Evolutionary conservation across 2,888 invertebrate genomes (phyloP).

Genomic region (Bombylius major): DNA sequence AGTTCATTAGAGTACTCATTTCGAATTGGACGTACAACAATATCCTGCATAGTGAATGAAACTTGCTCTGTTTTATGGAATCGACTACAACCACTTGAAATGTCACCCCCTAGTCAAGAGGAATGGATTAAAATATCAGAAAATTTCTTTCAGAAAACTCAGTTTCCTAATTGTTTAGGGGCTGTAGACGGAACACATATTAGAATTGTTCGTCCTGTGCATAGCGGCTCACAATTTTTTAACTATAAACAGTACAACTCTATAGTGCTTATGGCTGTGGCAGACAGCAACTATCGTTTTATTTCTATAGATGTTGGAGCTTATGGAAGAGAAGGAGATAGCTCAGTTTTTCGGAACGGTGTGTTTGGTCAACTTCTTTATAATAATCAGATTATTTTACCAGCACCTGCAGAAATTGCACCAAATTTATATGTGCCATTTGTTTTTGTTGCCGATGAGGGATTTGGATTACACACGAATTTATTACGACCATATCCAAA

Average conservation of each 20-base stretch:
- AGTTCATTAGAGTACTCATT: no score
- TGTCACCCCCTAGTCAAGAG: no score
- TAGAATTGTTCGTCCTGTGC: neutral
- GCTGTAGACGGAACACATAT: no score
- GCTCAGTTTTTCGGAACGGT: neutral
- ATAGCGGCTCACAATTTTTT: neutral
- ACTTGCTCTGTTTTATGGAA: no score
- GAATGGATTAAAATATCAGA: no score
- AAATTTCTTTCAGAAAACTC: no score
- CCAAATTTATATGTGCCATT: neutral
- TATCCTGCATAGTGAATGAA: no score
- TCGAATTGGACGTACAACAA: no score
- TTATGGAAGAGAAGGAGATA: neutral
- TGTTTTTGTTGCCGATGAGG: constrained; percentile 6
- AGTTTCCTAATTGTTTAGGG: no score
- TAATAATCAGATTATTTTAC: neutral
- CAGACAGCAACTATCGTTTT: constrained; percentile 3
- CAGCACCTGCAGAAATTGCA: neutral
- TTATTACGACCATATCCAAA: constrained; percentile 14
- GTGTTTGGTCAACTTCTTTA: neutral
- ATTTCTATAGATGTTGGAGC: constrained; percentile 5
- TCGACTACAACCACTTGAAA: no score
- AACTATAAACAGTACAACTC: constrained; percentile 6
- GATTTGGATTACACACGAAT: constrained; percentile 8
- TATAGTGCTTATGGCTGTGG: constrained; percentile 1